These are phyloP conservation scores for Marmota monax DNA, from an alignment of 2,113 vertebrate species.

Conservation along the genomic window DNA sequence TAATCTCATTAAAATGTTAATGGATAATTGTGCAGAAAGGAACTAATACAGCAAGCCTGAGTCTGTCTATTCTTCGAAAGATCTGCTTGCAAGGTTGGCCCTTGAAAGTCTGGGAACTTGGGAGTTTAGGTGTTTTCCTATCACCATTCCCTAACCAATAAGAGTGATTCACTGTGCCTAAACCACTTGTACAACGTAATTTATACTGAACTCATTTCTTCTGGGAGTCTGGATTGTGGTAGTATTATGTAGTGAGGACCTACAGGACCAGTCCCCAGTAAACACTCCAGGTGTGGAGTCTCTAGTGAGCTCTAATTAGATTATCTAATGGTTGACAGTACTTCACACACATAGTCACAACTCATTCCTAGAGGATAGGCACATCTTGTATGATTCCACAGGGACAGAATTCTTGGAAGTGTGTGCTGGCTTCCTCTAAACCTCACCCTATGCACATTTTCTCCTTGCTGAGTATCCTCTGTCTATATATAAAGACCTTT, in stretches of 20 bases:
- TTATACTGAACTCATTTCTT: not conserved
- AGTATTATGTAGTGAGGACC: not conserved
- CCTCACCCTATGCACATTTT: not conserved
- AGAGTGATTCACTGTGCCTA: not conserved
- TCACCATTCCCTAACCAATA: not conserved
- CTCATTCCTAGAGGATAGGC: not conserved
- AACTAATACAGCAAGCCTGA: not conserved
- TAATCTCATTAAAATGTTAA: not conserved
- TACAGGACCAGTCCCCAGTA: not conserved
- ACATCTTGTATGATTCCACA: rapidly evolving
- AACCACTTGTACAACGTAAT: rapidly evolving
- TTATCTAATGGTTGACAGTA: not conserved
- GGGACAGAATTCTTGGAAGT: not conserved
- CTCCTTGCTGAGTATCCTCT: not conserved
- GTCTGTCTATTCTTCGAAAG: not conserved
- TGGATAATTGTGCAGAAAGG: not conserved
- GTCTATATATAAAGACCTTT: not conserved
- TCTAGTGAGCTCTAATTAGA: not conserved
- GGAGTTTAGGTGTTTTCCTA: not conserved
- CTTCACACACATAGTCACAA: not conserved
- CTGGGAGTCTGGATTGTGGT: not conserved
- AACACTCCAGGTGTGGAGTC: not conserved
- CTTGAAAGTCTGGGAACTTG: not conserved
- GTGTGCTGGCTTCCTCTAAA: not conserved
- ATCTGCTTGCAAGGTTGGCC: not conserved